Conservation (phyloP, 2,797 vertebrate species). For the Sparus aurata region DNA sequence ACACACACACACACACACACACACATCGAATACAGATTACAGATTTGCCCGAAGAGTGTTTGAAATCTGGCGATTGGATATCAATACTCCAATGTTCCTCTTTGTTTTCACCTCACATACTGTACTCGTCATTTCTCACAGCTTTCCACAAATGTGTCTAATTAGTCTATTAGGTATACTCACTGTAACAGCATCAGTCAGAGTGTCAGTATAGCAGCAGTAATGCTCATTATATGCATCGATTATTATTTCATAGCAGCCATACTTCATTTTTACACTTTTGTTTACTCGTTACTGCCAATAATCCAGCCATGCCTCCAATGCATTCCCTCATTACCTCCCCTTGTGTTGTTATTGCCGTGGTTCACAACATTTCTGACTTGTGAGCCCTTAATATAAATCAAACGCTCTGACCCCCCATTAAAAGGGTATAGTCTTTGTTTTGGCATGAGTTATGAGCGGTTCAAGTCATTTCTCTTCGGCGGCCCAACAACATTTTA, state of each 20-base stretch:
- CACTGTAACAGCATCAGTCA: not conserved
- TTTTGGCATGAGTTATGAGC: not conserved
- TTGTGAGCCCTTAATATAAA: not conserved
- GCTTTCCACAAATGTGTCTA: not conserved
- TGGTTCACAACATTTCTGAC: not conserved
- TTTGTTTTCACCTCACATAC: not conserved
- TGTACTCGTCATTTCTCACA: not conserved
- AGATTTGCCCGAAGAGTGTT: conserved; percentile 5
- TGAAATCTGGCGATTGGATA: conserved; percentile 1
- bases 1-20: too few species aligned
- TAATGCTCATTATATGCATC: conserved; percentile 14
- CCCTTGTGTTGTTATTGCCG: conserved; percentile 4
- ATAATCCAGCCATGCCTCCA: not conserved
- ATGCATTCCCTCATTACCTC: conserved; percentile 1
- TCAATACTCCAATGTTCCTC: not conserved
- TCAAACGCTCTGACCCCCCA: not conserved
- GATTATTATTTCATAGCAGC: conserved; percentile 24
- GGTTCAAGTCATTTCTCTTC: not conserved
- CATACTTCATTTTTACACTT: conserved; percentile 7
- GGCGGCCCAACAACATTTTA: too few species aligned
- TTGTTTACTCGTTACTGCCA: conserved; percentile 22
- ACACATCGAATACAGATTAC: conserved; percentile 6
- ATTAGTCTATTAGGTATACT: not conserved
- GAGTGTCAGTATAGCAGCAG: not conserved
- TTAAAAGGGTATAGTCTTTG: not conserved